Evolutionary conservation across 2,888 invertebrate genomes (phyloP).

Genomic region (Chorisops tibialis): DNA sequence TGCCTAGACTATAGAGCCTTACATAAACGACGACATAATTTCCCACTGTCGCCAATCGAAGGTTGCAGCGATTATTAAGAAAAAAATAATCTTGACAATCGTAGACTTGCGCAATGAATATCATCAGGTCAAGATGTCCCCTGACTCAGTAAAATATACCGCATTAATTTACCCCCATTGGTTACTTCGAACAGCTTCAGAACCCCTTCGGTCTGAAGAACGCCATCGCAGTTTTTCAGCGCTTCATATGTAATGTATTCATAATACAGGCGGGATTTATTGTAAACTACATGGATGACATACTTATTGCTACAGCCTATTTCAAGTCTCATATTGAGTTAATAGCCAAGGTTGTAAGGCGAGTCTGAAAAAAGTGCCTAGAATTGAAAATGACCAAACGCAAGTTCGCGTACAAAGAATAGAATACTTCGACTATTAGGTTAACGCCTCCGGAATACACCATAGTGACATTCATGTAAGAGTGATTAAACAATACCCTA

Average conservation of each 20-base stretch:
- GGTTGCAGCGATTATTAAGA: conserved; percentile 28
- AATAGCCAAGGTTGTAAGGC: neutral
- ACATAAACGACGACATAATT: conserved; percentile 33
- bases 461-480: neutral
- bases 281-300: conserved; percentile 31
- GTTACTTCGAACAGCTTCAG: no score
- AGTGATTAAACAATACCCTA: no score
- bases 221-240: conserved; percentile 34
- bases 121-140: no score
- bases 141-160: conserved; percentile 34
- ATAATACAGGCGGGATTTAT: conserved; percentile 30
- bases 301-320: conserved; percentile 21
- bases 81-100: conserved; percentile 34
- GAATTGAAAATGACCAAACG: neutral
- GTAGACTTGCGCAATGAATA: conserved; percentile 35
- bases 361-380: neutral
- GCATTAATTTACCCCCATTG: no score
- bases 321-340: neutral
- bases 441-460: neutral
- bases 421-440: neutral
- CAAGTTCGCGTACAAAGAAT: neutral
- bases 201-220: no score
- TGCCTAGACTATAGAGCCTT: conserved; percentile 33
- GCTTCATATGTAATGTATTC: conserved; percentile 35
- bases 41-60: conserved; percentile 32